Base-by-base conservation (phyloP, 2,888 invertebrate species). In the Acrobasis repandana region DNA sequence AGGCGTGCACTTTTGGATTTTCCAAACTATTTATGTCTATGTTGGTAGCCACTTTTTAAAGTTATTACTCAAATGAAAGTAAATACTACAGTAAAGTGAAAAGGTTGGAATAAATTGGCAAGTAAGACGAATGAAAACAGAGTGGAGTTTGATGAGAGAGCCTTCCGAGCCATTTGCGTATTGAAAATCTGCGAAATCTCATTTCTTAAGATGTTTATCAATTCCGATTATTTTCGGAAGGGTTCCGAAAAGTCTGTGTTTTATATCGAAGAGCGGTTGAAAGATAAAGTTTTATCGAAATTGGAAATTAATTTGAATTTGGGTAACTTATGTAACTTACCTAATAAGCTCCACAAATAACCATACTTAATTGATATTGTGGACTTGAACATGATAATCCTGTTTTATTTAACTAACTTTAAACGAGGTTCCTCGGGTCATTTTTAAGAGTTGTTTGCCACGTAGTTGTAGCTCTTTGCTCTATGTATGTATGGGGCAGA, bases 141-240 rank as follows among this genome's bases (percentile, higher is more conserved):
- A 14, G 4, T 0, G n/a, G 46, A 69, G 65, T 68, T n/a, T 67
- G 65, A 67, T 67, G 63, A 65, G n/a, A n/a, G 61, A 64, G 50
- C 49, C 46, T 63, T 61, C 60, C 65, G 61, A 16, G 60, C 67
- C 66, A 70, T 72, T 69, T 66, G 61, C 64, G 66, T 68, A 70
- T 70, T 68, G 66, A 62, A 65, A 63, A 60, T 52, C n/a, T n/a
- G n/a, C n/a, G n/a, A n/a, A n/a, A n/a, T n/a, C n/a, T n/a, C 60
- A 52, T 60, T 60, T 52, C 60, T 60, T 60, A 60, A 60, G 60
- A 60, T 60, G 60, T 60, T 60, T 60, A 60, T 52, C 60, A 60
- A 60, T 68, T 50, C 61, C 67, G 63, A 67, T 72, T 72, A 69
- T 61, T 57, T 67, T 66, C 47, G 59, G 52, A 65, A 72, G 64